Percentiles rank a stretch among this genome's conserved stretches.
Evolutionary conservation across 2,797 vertebrate species (phyloP).

Genomic region (Apodemus agrarius): DNA sequence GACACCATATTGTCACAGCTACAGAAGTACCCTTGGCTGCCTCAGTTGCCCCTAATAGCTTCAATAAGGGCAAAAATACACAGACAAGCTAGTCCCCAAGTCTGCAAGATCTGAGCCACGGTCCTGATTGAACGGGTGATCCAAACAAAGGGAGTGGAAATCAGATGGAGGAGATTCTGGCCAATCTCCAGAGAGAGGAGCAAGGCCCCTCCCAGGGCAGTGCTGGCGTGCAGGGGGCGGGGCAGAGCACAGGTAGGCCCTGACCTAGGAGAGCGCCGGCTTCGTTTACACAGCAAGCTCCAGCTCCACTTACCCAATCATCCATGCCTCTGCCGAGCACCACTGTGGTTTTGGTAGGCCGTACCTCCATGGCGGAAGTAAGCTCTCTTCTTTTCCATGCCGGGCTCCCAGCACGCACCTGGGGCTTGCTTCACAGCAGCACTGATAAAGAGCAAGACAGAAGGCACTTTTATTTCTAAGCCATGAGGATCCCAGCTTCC

Average conservation of each 20-base stretch:
- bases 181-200: neutral
- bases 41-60: neutral
- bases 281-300: neutral
- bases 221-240: accelerated
- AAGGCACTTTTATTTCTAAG: neutral
- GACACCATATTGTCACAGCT: neutral
- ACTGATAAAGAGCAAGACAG: neutral
- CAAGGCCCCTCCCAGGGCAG: neutral
- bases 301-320: neutral
- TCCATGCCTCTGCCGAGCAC: neutral
- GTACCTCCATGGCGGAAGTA: neutral
- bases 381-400: neutral
- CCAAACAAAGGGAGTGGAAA: neutral
- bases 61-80: neutral
- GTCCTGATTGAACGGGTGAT: neutral
- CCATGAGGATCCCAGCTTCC: neutral
- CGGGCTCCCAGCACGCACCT: neutral
- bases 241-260: neutral
- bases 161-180: neutral
- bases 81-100: neutral
- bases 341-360: neutral
- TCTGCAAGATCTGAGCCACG: neutral
- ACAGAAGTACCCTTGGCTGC: neutral
- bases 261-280: too few relatives aligned
- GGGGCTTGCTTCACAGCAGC: neutral